phyloP scores from a whole-genome alignment of 2,113 vertebrate genomes.

The Cyanoramphus novaezelandiae region DNA sequence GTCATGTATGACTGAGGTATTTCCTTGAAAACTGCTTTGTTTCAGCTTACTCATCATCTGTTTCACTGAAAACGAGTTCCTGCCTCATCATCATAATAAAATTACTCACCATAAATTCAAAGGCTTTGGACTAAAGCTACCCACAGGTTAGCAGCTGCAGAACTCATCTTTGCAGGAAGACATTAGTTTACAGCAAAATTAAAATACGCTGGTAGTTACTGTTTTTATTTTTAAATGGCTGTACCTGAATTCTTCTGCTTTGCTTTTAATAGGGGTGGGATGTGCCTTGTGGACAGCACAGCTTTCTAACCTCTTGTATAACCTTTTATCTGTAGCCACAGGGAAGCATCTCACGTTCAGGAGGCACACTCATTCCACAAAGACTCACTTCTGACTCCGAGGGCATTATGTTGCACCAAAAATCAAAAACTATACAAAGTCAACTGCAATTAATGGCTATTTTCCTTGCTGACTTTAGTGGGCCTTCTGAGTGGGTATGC shows the following conservation, averaged over 20 bases:
- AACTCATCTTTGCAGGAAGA: not conserved
- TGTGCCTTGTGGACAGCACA: not conserved
- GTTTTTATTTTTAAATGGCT: not conserved
- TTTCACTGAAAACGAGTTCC: conserved; percentile 42
- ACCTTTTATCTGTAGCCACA: not conserved
- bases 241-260: not conserved
- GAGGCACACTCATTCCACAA: not conserved
- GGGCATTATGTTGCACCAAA: not conserved
- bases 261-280: not conserved
- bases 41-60: conserved; percentile 63
- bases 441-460: not conserved
- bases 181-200: not conserved
- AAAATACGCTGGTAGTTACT: not conserved
- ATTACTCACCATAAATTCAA: conserved; percentile 30
- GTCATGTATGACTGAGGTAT: conserved; percentile 44
- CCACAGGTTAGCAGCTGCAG: not conserved
- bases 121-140: not conserved
- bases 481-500: not conserved
- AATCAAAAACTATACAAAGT: not conserved
- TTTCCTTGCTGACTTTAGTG: not conserved
- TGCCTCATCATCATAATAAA: conserved; percentile 51
- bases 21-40: conserved; percentile 67
- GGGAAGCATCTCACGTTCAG: not conserved
- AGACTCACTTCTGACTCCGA: not conserved
- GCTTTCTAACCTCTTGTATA: not conserved